These are phyloP conservation scores for Pseudococcus viburni DNA, from an alignment of 2,888 invertebrate species.

Conservation along the genomic window DNA sequence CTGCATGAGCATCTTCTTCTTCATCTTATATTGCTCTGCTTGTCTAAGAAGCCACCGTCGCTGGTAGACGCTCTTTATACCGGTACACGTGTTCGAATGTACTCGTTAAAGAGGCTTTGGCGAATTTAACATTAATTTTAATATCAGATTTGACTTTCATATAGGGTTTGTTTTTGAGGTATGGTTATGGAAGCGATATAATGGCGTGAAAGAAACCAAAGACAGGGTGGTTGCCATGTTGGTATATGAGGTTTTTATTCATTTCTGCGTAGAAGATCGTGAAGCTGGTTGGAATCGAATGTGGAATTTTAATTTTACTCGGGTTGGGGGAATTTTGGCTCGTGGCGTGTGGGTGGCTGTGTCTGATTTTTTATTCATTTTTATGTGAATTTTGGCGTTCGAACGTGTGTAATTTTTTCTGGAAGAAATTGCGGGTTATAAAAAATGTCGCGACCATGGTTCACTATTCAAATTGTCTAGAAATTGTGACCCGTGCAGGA, in stretches of 20 bases:
- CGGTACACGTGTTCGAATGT: background rate
- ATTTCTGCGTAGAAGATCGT: background rate
- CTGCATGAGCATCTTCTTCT: background rate
- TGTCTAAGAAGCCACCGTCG: background rate
- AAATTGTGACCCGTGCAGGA: too few relatives aligned
- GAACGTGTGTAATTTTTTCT: too few relatives aligned
- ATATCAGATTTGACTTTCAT: slow-evolving; percentile 38
- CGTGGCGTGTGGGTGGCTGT: too few relatives aligned
- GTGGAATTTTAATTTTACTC: background rate
- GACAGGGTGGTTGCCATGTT: background rate
- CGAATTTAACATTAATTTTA: slow-evolving; percentile 28
- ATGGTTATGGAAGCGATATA: background rate
- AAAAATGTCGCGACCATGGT: too few relatives aligned
- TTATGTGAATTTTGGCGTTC: too few relatives aligned
- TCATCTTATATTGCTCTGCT: background rate
- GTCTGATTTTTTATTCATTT: too few relatives aligned
- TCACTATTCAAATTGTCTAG: too few relatives aligned
- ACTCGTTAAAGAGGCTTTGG: slow-evolving; percentile 1
- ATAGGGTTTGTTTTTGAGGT: background rate
- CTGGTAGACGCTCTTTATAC: background rate
- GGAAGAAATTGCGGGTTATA: too few relatives aligned
- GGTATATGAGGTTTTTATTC: background rate
- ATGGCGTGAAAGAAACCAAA: background rate
- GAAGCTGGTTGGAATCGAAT: background rate
- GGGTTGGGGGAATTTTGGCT: background rate